phyloP scores from a whole-genome alignment of 1,140 invertebrate species.

The Samia ricini region DNA sequence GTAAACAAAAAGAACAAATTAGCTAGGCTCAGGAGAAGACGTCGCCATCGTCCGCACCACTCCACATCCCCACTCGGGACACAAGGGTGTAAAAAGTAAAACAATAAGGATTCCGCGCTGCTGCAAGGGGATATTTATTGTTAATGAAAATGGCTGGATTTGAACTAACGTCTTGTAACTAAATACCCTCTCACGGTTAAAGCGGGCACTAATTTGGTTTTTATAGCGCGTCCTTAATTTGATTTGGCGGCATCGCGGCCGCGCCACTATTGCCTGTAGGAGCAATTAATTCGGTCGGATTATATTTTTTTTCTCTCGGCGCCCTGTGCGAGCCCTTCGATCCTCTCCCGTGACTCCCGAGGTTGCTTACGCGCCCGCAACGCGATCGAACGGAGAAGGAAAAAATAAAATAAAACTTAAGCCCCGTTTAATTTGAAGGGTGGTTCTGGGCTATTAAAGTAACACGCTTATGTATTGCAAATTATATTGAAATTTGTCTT shows the following conservation, averaged over 20 bases:
- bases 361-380: constrained; percentile 41
- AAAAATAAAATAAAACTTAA: constrained; percentile 78
- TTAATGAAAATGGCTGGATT: constrained; percentile 79
- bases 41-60: constrained; percentile 39
- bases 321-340: constrained; percentile 45
- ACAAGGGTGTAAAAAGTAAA: constrained; percentile 78
- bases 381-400: constrained; percentile 57
- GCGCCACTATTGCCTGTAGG: constrained; percentile 71
- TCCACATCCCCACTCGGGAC: constrained; percentile 60
- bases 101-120: constrained; percentile 75
- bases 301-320: constrained; percentile 75
- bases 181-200: constrained; percentile 77
- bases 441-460: constrained; percentile 79
- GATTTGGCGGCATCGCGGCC: constrained; percentile 77
- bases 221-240: constrained; percentile 79
- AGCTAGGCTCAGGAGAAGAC: constrained; percentile 55
- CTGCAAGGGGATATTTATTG: constrained; percentile 76
- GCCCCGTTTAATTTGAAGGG: constrained; percentile 79
- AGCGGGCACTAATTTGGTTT: constrained; percentile 79
- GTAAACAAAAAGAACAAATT: constrained; percentile 76
- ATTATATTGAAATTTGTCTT: constrained; percentile 79
- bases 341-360: constrained; percentile 34
- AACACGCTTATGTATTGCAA: constrained; percentile 79
- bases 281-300: constrained; percentile 78
- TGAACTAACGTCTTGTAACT: constrained; percentile 79